Evolutionary conservation across 1,140 invertebrate genomes (phyloP).

Genomic region (Episyrphus balteatus): DNA sequence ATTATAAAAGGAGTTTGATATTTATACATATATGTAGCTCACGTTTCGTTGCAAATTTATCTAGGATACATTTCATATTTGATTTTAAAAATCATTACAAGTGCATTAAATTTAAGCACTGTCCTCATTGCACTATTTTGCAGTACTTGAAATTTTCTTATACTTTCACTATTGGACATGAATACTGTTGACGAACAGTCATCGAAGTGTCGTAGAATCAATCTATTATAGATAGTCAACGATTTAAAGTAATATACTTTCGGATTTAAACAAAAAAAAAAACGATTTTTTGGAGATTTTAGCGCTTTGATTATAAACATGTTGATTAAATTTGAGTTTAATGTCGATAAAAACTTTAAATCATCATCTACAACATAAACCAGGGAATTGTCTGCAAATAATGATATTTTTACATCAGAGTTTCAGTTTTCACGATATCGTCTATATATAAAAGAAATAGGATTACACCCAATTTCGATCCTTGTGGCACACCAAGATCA

Average conservation of each 20-base stretch:
- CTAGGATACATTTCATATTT: slow-evolving; percentile 62
- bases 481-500: neutral
- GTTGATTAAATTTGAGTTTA: slow-evolving; percentile 5
- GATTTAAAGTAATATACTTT: neutral
- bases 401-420: neutral
- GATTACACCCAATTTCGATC: neutral
- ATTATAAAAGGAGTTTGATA: no score
- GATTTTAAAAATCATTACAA: slow-evolving; percentile 35
- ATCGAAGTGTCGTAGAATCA: slow-evolving; percentile 11
- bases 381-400: neutral
- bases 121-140: slow-evolving; percentile 5
- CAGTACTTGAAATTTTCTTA: slow-evolving; percentile 3
- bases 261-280: slow-evolving; percentile 10
- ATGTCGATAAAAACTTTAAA: slow-evolving; percentile 5
- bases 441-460: no score
- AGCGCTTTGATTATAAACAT: slow-evolving; percentile 5
- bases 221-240: slow-evolving; percentile 6
- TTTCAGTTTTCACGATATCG: no score
- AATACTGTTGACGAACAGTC: slow-evolving; percentile 5
- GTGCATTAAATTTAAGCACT: slow-evolving; percentile 1
- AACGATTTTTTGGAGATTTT: neutral
- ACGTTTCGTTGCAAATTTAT: no score
- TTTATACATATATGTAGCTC: no score
- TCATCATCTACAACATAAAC: neutral
- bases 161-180: slow-evolving; percentile 3